These are phyloP conservation scores for Sminthurides aquaticus DNA, from an alignment of 2,888 invertebrate genomes.

Conservation along the genomic window DNA sequence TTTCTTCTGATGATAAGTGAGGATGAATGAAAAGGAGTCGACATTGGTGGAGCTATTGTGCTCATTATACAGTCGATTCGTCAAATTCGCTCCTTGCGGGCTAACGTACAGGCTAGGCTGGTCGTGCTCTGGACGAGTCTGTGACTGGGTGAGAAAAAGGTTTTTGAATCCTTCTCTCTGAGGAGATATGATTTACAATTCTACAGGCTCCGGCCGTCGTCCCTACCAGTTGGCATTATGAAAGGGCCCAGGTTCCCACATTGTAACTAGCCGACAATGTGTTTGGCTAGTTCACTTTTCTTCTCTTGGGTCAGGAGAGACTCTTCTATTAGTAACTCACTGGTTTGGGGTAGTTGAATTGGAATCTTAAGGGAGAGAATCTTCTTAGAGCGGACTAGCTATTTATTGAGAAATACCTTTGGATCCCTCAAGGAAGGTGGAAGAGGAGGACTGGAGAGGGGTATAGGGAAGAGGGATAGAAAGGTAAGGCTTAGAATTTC, in stretches of 20 bases:
- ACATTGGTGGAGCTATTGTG: background rate
- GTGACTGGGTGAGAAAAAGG: background rate
- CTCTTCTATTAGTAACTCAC: too few relatives aligned
- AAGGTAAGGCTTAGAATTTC: too few relatives aligned
- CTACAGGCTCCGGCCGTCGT: background rate
- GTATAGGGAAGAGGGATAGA: too few relatives aligned
- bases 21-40: background rate
- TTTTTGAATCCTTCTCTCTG: background rate
- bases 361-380: too few relatives aligned
- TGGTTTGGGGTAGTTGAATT: too few relatives aligned
- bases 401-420: too few relatives aligned
- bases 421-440: too few relatives aligned
- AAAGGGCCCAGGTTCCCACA: background rate
- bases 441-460: too few relatives aligned
- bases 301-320: too few relatives aligned
- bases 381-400: too few relatives aligned
- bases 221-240: background rate
- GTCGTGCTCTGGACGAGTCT: background rate
- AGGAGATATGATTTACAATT: background rate
- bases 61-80: background rate
- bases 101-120: background rate
- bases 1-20: background rate
- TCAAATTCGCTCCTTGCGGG: background rate
- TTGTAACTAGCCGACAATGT: too few relatives aligned
- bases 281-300: too few relatives aligned